phyloP scores from a whole-genome alignment of 2,888 invertebrate genomes.

The Dendrolimus pini region DNA sequence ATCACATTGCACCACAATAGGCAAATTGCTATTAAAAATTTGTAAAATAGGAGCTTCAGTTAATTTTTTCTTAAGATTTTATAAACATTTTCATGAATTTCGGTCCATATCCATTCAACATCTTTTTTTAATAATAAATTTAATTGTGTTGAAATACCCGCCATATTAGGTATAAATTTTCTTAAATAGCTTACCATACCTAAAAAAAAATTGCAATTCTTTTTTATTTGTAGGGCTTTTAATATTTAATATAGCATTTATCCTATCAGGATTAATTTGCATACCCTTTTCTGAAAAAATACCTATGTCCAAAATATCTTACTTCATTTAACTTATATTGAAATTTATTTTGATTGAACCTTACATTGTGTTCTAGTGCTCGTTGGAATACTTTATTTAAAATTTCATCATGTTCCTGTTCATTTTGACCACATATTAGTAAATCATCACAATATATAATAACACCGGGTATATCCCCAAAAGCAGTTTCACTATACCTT shows the following conservation, averaged over 20 bases:
- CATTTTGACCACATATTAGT: conserved; percentile 18
- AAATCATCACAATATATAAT: conserved; percentile 36
- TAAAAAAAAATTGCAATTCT: conserved; percentile 11
- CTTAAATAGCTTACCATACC: conserved; percentile 17
- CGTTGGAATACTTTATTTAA: conserved; percentile 10
- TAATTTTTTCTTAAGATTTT: no score
- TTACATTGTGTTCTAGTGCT: conserved; percentile 11
- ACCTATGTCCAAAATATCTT: conserved; percentile 24
- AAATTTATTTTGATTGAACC: conserved; percentile 24
- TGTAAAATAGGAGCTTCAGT: no score
- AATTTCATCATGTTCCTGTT: conserved; percentile 13
- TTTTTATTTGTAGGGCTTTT: conserved; percentile 17
- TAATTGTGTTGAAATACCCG: conserved; percentile 7
- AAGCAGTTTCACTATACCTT: conserved; percentile 23
- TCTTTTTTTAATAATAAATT: conserved; percentile 10
- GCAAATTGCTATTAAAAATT: no score
- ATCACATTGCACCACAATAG: no score
- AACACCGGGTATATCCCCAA: conserved; percentile 31
- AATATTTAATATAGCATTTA: conserved; percentile 13
- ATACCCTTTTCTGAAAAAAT: conserved; percentile 14
- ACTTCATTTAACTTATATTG: conserved; percentile 17
- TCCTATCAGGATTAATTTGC: conserved; percentile 11
- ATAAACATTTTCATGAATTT: no score
- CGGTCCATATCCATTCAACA: conserved; percentile 6
- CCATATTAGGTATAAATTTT: conserved; percentile 13